Base-by-base conservation (phyloP, 2,797 vertebrate genomes). In the Peromyscus attwateri region DNA sequence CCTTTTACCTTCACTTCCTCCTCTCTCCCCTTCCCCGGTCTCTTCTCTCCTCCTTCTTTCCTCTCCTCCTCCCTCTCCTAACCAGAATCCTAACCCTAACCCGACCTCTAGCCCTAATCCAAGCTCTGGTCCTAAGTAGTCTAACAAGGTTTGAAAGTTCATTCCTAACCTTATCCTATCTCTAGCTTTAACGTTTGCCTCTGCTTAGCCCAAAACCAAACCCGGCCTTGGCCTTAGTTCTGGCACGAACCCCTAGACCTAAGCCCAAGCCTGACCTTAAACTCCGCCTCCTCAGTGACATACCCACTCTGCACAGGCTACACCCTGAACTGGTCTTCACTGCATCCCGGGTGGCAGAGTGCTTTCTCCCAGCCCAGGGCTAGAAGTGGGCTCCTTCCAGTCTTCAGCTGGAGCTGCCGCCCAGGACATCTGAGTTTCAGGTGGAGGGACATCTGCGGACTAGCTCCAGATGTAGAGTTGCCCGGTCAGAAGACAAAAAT, bases 291-390 rank as follows among this genome's bases (percentile, higher is more conserved):
- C n/a, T 70, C 34, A 2, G 85, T 10, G 4, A 3, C 37, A 13
- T 25, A 25, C 62, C 68, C 29, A 1, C 62, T 14, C 1, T 23
- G 49, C 25, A 11, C 55, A 13, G 10, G 2, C 70, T n/a, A 23
- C 80, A 11, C 17, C 0, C 31, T 9, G 6, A 1, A 1, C 55
- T 29, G 1, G 0, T 66, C 68, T 71, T 8, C 34, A 10, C 37
- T 14, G 21, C 7, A 16, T 21, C 25, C 71, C 16, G 1, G 1
- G 13, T 3, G 6, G 37, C 62, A 21, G 19, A 55, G 60, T 60
- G 64, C 14, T 57, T 57, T 57, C 68, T 57, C 49, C 68, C 68
- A 31, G 68, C 68, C 52, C 46, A 13, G 49, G 49, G 49, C 34
- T 71, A 73, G n/a, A 57, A 25, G 68, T 87, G 66, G 21, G 23